phyloP scores from a whole-genome alignment of 2,113 vertebrate species.

The Sigmodon hispidus region DNA sequence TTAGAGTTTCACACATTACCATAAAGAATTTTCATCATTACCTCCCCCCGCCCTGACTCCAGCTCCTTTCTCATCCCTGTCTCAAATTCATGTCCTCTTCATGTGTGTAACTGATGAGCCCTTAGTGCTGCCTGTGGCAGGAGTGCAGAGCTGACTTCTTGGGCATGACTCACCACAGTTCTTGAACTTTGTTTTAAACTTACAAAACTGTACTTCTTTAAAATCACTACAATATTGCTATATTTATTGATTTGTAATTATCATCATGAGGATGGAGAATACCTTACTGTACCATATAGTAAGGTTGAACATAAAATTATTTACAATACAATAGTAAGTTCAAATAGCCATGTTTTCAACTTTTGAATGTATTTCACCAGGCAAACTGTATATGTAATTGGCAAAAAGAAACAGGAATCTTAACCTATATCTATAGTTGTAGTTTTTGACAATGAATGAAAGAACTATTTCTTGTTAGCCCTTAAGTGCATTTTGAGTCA shows the following conservation, averaged over 20 bases:
- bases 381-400: not conserved
- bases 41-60: too few species aligned
- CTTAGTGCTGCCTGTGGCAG: not conserved
- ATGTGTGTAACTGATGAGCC: not conserved
- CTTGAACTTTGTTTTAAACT: not conserved
- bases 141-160: not conserved
- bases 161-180: not conserved
- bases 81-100: not conserved
- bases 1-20: not conserved
- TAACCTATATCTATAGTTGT: not conserved
- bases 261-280: not conserved
- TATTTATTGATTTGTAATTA: constrained; percentile 4
- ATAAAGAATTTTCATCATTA: not conserved
- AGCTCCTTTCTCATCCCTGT: too few species aligned
- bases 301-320: constrained; percentile 14
- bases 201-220: constrained; percentile 19
- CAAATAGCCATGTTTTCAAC: not conserved
- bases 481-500: not conserved
- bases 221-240: not conserved
- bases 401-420: constrained; percentile 26
- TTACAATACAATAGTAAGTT: not conserved
- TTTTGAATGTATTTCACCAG: constrained; percentile 9
- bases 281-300: not conserved
- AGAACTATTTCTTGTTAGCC: not conserved
- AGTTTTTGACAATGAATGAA: not conserved